A percentile compares a stretch with the other conserved stretches of the same genome.
Evolutionary conservation across 2,888 invertebrate species (phyloP).

Genomic region (Cepaea hortensis): DNA sequence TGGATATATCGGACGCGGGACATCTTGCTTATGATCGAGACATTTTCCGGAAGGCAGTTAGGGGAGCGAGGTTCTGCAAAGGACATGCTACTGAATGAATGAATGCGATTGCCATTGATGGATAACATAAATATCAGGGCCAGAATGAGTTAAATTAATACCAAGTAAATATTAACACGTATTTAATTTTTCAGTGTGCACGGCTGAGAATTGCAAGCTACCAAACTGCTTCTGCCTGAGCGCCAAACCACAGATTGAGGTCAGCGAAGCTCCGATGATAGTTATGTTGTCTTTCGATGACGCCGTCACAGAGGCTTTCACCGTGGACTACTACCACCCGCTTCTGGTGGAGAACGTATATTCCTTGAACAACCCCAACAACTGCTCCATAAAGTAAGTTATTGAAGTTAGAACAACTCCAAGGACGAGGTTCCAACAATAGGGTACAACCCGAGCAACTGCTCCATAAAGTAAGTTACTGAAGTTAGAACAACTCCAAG

Average conservation of each 20-base stretch:
- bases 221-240: not conserved
- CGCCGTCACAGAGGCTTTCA: not conserved
- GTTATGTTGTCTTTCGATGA: not conserved
- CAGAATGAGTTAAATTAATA: too few species aligned
- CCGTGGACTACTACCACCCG: not conserved
- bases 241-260: not conserved
- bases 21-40: too few species aligned
- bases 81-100: too few species aligned
- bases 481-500: too few species aligned
- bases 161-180: too few species aligned
- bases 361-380: slow-evolving; percentile 80
- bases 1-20: too few species aligned
- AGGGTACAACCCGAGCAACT: slow-evolving; percentile 81
- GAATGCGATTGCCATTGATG: too few species aligned
- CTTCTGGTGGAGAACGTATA: not conserved
- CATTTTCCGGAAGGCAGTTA: too few species aligned
- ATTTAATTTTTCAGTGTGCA: not conserved
- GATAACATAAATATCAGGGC: too few species aligned
- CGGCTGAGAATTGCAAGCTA: not conserved
- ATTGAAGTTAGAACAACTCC: too few species aligned
- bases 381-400: slow-evolving; percentile 76
- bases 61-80: too few species aligned
- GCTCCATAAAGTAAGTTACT: slow-evolving; percentile 71
- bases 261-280: not conserved
- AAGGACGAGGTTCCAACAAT: too few species aligned